A percentile compares a stretch with the other conserved stretches of the same genome.
Conservation (phyloP, 2,888 invertebrate genomes). For the Chorisops tibialis region DNA sequence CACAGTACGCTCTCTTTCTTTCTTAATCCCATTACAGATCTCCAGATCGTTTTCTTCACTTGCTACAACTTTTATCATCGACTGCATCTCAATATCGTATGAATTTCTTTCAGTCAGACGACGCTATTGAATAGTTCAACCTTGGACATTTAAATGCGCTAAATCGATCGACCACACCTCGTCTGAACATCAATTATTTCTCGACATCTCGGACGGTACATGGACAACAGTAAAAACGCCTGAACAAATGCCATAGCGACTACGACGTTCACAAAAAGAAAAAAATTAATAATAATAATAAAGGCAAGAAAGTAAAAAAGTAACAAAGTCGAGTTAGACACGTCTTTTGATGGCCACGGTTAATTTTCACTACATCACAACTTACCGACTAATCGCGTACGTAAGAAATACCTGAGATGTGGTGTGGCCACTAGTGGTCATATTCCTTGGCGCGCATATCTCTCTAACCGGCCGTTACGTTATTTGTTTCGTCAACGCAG, state of each 20-base stretch:
- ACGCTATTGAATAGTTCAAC: not conserved
- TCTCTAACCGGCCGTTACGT: too few relatives aligned
- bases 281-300: constrained; percentile 8
- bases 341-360: constrained; percentile 14
- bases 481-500: too few relatives aligned
- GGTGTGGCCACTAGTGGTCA: not conserved
- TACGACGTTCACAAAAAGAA: not conserved
- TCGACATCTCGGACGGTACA: constrained; percentile 8
- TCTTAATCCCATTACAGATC: too few relatives aligned
- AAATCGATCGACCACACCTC: constrained; percentile 12
- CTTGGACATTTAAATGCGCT: constrained; percentile 7
- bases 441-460: not conserved
- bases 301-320: not conserved
- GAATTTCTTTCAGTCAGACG: not conserved
- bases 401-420: not conserved
- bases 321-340: constrained; percentile 8
- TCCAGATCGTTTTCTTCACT: not conserved
- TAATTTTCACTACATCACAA: constrained; percentile 4
- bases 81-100: not conserved
- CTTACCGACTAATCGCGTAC: not conserved
- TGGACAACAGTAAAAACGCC: constrained; percentile 3
- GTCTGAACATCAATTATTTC: constrained; percentile 11
- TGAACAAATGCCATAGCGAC: constrained; percentile 4
- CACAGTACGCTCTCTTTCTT: too few relatives aligned
- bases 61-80: not conserved